Conservation (phyloP, 2,888 invertebrate species). For the Lottia gigantea region DNA sequence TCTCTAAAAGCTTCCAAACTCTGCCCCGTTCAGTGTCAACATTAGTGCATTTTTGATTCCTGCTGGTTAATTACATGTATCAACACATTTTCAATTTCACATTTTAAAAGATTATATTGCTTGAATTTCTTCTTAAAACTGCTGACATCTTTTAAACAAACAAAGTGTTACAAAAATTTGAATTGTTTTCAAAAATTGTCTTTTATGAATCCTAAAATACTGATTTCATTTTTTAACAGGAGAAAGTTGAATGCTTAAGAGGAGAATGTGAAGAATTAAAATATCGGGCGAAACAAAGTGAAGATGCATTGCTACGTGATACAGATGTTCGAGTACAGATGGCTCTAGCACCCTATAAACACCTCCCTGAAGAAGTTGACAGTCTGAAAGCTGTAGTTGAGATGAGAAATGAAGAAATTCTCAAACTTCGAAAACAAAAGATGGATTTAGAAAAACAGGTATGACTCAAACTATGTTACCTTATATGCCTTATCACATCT, state of each 20-base stretch:
- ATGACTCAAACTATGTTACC: slow-evolving; percentile 8
- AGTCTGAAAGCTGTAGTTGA: slow-evolving; percentile 90
- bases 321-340: slow-evolving; percentile 68
- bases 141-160: no score
- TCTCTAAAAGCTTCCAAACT: no score
- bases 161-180: no score
- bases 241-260: slow-evolving; percentile 62
- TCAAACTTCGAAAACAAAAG: slow-evolving; percentile 75
- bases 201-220: not conserved
- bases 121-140: no score
- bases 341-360: slow-evolving; percentile 61
- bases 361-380: slow-evolving; percentile 79
- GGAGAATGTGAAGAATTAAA: slow-evolving; percentile 66
- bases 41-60: no score
- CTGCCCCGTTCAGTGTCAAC: no score
- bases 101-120: no score
- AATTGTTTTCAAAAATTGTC: no score
- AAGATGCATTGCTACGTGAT: slow-evolving; percentile 67
- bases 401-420: slow-evolving; percentile 86
- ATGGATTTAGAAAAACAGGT: slow-evolving; percentile 77
- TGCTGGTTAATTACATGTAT: no score
- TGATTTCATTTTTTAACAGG: slow-evolving; percentile 41
- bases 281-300: slow-evolving; percentile 62
- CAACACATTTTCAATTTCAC: no score
- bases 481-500: not conserved